Evolutionary conservation across 2,113 vertebrate genomes (phyloP), one percentile per base, ranked within the genome.

Genomic region (Telmatochromis sp.): DNA sequence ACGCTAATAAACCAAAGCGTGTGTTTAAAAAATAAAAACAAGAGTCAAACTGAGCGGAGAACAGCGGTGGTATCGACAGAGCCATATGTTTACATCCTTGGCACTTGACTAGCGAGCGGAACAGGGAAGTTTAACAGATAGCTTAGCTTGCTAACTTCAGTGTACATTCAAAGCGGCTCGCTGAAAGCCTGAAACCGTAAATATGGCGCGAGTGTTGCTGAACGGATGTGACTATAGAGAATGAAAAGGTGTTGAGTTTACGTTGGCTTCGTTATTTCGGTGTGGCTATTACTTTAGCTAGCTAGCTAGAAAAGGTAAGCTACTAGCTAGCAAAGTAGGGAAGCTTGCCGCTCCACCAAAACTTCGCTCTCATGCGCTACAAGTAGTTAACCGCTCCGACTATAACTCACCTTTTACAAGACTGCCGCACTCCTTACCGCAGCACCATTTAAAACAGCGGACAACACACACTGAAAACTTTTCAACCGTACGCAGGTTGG

Each of bases 361-460:
- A 90, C 83, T 88, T 78, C n/a, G 55, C 82, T 79, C 55, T 51
- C 7, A 7, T 33, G 53, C 54, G 47, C 68, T 54, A 80, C 80
- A 84, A 81, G 58, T 80, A 58, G 54, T 58, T 33, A 3, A 31
- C 11, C 0, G 35, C 51, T 57, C 35, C 51, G 35, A 31, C 37
- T 21, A 11, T 4, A 37, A 82, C 93, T 92, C 81, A 94, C 94
- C 93, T 86, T 14, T 75, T 7, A 19, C 86, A 28, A 85, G 60
- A 54, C 81, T 14, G 79, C 84, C 14, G 65, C 63, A 5, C 45
- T 80, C 51, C 7, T 50, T 28, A 78, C 73, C 19, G 45, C 73
- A 31, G 45, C 73, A 78, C 42, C 73, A 78, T 78, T 19, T 50
- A 78, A 17, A 50, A 8, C 71, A 31, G 14, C 21, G 71, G 71